Conservation (phyloP, 2,888 invertebrate genomes). For the Brachylomia viminalis region DNA sequence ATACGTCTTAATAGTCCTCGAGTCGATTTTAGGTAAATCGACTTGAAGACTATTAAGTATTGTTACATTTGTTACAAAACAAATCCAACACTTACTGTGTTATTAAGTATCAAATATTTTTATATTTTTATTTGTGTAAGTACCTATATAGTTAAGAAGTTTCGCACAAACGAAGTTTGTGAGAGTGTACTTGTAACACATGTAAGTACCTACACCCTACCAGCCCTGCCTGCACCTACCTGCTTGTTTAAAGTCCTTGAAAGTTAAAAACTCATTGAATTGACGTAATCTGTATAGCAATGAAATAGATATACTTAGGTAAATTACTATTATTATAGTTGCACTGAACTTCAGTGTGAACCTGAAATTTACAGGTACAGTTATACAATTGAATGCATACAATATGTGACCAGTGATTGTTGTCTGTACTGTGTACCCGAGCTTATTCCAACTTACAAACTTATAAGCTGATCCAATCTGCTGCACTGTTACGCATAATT, state of each 20-base stretch:
- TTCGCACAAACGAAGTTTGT: too few species aligned
- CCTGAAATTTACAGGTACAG: background rate
- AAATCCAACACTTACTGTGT: too few species aligned
- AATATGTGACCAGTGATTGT: background rate
- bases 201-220: too few species aligned
- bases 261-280: background rate
- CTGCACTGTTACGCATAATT: slow-evolving; percentile 34
- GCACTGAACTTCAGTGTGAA: background rate
- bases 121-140: background rate
- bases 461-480: slow-evolving; percentile 1
- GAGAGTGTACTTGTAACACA: background rate
- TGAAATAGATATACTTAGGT: background rate
- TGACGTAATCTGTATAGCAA: background rate
- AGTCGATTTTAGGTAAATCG: too few species aligned
- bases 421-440: background rate
- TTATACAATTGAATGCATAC: background rate
- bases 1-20: background rate
- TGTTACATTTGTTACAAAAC: too few species aligned
- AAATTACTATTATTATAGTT: background rate
- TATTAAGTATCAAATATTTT: background rate
- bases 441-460: slow-evolving; percentile 16
- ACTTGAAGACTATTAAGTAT: too few species aligned
- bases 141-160: background rate
- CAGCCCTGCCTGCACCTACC: too few species aligned
- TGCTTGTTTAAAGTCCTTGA: background rate